phyloP scores from a whole-genome alignment of 2,797 vertebrate genomes.

The Dendrocincla fuliginosa region DNA sequence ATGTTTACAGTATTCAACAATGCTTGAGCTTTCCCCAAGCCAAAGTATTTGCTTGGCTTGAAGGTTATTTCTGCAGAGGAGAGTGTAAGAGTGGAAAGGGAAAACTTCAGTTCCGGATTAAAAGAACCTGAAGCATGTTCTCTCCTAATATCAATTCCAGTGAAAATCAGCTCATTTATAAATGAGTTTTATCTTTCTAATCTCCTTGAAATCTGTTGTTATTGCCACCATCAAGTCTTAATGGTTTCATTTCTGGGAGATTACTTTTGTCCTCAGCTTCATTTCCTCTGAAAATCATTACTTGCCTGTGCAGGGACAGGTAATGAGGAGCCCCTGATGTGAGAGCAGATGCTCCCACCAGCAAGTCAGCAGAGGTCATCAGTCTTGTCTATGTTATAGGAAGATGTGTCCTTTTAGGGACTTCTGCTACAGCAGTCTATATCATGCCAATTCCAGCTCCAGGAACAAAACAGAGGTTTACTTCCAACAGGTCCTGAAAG shows the following conservation, averaged over 20 bases:
- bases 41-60: background rate
- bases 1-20: background rate
- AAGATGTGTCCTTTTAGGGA: background rate
- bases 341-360: constrained; percentile 44
- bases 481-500: background rate
- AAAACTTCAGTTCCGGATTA: background rate
- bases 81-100: background rate
- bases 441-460: background rate
- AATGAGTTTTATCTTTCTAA: background rate
- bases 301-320: background rate
- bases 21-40: background rate
- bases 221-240: background rate
- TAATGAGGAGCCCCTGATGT: constrained; percentile 20
- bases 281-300: constrained; percentile 10
- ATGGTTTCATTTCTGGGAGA: background rate
- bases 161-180: background rate
- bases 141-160: background rate
- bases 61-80: background rate
- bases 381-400: background rate
- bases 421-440: background rate
- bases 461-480: background rate
- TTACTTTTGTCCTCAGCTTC: background rate
- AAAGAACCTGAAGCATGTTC: background rate
- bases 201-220: constrained; percentile 12
- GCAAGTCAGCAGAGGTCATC: constrained; percentile 1